phyloP scores from a whole-genome alignment of 2,797 vertebrate species.

The Centroberyx gerrardi region DNA sequence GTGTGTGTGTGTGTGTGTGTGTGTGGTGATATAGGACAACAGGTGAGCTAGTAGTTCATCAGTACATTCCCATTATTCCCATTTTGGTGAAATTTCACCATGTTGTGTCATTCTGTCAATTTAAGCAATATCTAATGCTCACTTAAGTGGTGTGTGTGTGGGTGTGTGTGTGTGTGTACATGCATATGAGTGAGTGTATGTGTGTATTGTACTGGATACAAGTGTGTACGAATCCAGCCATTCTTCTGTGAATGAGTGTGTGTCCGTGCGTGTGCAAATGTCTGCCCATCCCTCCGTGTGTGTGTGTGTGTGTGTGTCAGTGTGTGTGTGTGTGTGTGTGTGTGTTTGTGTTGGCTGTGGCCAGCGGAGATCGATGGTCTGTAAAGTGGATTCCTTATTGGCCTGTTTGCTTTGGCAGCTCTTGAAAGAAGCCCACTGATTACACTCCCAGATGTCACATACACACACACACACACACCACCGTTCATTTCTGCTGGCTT shows the following conservation, averaged over 20 bases:
- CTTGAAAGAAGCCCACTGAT: constrained; percentile 97
- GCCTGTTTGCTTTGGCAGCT: constrained; percentile 99
- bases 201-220: constrained; percentile 34
- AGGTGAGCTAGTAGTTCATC: too few relatives aligned
- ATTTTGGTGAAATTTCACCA: background rate
- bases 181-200: constrained; percentile 16
- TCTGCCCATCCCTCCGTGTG: constrained; percentile 28
- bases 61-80: too few relatives aligned
- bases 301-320: constrained; percentile 20
- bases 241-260: constrained; percentile 15
- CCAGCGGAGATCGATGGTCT: constrained; percentile 96
- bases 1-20: constrained; percentile 9
- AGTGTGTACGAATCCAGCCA: constrained; percentile 36
- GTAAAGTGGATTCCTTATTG: constrained; percentile 99
- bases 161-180: constrained; percentile 15
- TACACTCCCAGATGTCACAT: constrained; percentile 96
- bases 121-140: background rate
- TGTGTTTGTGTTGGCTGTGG: constrained; percentile 97
- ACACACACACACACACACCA: constrained; percentile 42
- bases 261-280: constrained; percentile 28
- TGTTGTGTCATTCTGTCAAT: constrained; percentile 1
- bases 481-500: constrained; percentile 54
- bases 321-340: constrained; percentile 48
- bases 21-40: too few relatives aligned
- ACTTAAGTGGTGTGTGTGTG: background rate